Conservation (phyloP, 2,797 vertebrate species). For the Knipowitschia caucasica region DNA sequence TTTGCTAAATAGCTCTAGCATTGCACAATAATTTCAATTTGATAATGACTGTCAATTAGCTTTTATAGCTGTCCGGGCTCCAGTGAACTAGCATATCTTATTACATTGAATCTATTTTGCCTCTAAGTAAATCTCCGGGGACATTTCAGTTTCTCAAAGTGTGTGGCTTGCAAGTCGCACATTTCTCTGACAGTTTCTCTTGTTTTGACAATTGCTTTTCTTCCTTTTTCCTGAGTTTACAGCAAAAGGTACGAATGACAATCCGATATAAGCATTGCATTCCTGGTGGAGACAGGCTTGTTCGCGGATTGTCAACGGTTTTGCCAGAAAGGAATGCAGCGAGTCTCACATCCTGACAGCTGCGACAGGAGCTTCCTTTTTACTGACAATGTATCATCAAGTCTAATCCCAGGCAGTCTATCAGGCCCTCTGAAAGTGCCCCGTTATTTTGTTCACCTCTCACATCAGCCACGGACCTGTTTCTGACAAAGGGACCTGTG, state of each 20-base stretch:
- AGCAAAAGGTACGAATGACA: neutral
- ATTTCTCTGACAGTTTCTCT: neutral
- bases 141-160: neutral
- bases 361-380: neutral
- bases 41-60: neutral
- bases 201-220: constrained; percentile 1
- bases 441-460: constrained; percentile 1
- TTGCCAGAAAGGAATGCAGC: neutral
- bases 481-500: neutral
- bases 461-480: neutral
- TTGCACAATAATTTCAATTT: constrained; percentile 3
- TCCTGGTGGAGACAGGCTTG: neutral
- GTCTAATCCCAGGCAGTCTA: neutral
- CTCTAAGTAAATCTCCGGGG: neutral
- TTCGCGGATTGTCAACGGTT: constrained; percentile 6
- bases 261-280: neutral
- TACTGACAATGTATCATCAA: neutral
- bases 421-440: neutral
- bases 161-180: neutral
- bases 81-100: neutral
- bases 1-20: constrained; percentile 3
- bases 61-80: neutral
- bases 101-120: constrained; percentile 2
- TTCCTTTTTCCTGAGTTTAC: neutral
- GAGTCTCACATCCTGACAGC: neutral